phyloP scores from a whole-genome alignment of 2,797 vertebrate species.

The Cynodonichthys magdalenae region DNA sequence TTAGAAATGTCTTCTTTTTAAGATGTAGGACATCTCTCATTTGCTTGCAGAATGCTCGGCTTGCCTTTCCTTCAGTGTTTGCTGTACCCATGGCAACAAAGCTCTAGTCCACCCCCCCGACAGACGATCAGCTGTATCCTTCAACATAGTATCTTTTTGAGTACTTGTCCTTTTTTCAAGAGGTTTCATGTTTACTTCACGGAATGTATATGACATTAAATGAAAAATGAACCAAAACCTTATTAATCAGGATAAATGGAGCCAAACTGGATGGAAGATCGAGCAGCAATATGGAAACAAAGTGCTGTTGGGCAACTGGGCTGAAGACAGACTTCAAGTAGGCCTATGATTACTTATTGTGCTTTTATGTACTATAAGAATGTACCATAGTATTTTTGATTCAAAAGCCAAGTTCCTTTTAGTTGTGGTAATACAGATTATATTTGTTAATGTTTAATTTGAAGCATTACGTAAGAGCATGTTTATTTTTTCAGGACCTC shows the following conservation, averaged over 20 bases:
- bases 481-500: conserved; percentile 42
- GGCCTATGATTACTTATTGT: not conserved
- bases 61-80: conserved; percentile 70
- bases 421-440: conserved; percentile 19
- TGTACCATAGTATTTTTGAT: not conserved
- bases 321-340: conserved; percentile 81
- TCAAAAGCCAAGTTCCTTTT: not conserved
- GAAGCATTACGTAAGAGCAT: conserved; percentile 35
- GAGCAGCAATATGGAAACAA: conserved; percentile 77
- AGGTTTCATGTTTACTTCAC: conserved; percentile 13
- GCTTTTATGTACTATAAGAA: not conserved
- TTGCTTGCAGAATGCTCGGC: conserved; percentile 35
- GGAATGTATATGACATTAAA: conserved; percentile 19
- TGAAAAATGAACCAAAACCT: conserved; percentile 43
- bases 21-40: conserved; percentile 27
- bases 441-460: conserved; percentile 23
- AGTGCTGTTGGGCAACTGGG: conserved; percentile 82
- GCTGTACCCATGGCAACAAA: conserved; percentile 77
- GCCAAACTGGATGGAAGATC: conserved; percentile 72
- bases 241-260: conserved; percentile 64
- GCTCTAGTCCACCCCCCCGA: conserved; percentile 29
- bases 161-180: conserved; percentile 24
- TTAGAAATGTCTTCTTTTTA: conserved; percentile 37
- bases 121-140: conserved; percentile 39
- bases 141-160: conserved; percentile 45